Percentiles rank a stretch among this genome's conserved stretches.
phyloP scores from a whole-genome alignment of 2,113 vertebrate species.

The Equus przewalskii region DNA sequence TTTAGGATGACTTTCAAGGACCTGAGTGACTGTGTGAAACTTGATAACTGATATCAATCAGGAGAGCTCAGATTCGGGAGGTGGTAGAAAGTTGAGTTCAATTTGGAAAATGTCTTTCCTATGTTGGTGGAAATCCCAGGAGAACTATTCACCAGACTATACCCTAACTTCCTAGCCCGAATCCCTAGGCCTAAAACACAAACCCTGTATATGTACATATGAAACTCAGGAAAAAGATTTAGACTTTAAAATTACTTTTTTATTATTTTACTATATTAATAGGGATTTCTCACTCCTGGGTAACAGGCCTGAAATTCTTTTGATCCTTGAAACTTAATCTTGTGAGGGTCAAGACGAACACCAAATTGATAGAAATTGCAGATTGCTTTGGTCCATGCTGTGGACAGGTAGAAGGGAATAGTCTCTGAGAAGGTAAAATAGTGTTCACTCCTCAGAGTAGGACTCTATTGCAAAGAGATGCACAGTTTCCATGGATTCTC shows the following conservation, averaged over 20 bases:
- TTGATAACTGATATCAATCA: neutral
- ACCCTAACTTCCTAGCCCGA: neutral
- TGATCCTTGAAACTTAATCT: neutral
- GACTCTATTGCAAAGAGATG: neutral
- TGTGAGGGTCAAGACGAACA: neutral
- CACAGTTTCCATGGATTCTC: neutral
- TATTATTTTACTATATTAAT: neutral
- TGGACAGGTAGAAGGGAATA: neutral
- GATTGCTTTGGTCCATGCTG: neutral
- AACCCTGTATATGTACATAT: neutral
- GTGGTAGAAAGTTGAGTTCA: neutral
- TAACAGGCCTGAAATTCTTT: slow-evolving; percentile 15
- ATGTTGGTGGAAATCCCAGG: neutral
- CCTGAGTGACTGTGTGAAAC: neutral
- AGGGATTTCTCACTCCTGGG: neutral
- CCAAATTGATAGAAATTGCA: neutral
- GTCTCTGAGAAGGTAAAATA: neutral
- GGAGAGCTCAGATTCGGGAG: neutral
- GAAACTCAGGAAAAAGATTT: neutral
- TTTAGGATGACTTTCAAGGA: neutral
- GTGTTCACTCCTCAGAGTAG: neutral
- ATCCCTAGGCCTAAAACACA: neutral
- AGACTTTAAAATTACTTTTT: neutral
- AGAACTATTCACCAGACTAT: neutral
- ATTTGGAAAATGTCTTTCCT: neutral